Percentiles rank a stretch among this genome's conserved stretches.
phyloP scores from a whole-genome alignment of 2,797 vertebrate genomes.

The Allobates femoralis region DNA sequence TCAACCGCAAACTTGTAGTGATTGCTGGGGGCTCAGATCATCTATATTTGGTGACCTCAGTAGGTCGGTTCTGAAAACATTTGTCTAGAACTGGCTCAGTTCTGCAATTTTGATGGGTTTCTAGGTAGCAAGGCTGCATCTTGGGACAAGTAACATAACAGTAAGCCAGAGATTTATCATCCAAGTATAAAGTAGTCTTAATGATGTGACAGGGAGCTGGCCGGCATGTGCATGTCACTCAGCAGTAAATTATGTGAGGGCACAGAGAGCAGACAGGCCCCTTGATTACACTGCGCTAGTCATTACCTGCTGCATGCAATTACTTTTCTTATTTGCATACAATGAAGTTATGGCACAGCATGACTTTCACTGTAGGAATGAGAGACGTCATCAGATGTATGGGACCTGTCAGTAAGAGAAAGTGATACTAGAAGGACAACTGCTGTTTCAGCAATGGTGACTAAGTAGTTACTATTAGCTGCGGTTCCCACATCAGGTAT shows the following conservation, averaged over 20 bases:
- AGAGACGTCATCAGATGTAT: neutral
- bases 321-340: constrained; percentile 37
- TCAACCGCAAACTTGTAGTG: constrained; percentile 46
- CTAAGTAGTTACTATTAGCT: neutral
- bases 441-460: neutral
- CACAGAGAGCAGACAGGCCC: constrained; percentile 5
- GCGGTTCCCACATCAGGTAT: neutral
- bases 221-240: constrained; percentile 51
- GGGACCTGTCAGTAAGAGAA: neutral
- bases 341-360: constrained; percentile 9
- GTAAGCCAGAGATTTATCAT: constrained; percentile 28
- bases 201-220: constrained; percentile 45
- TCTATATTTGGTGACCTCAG: constrained; percentile 39
- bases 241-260: constrained; percentile 47
- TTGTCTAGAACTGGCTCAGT: neutral
- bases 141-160: constrained; percentile 32
- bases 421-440: constrained; percentile 7
- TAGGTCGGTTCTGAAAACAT: constrained; percentile 44
- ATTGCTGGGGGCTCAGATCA: constrained; percentile 14
- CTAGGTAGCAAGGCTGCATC: constrained; percentile 1
- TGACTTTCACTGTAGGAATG: neutral
- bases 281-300: constrained; percentile 44
- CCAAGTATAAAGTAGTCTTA: constrained; percentile 44
- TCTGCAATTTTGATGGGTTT: neutral
- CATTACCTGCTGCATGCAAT: constrained; percentile 38